Evolutionary conservation across 92 coral and sea anemone species (phyloP).

Genomic region (Virgularia gustaviana): DNA sequence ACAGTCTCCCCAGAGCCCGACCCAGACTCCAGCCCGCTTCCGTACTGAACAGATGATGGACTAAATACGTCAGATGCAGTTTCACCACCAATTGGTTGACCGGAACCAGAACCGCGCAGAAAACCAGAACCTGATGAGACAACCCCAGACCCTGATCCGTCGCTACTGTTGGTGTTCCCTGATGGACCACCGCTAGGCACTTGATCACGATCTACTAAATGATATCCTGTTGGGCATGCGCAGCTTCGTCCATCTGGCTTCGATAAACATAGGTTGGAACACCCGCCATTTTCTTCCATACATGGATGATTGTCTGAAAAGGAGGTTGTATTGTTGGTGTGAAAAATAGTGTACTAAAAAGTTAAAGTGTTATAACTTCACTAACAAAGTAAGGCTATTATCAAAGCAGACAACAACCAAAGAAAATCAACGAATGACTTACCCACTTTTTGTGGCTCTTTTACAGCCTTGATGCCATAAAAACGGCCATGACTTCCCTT

Average conservation of each 20-base stretch:
- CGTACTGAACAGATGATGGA: too few relatives aligned
- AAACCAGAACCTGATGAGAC: too few relatives aligned
- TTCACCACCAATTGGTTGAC: too few relatives aligned
- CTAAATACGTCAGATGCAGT: too few relatives aligned
- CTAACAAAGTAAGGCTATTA: background rate
- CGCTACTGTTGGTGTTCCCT: background rate
- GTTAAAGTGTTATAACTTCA: background rate
- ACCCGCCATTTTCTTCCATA: slow-evolving; percentile 68
- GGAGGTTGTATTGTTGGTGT: background rate
- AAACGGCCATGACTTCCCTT: slow-evolving; percentile 74
- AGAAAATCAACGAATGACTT: background rate
- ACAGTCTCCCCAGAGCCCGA: slow-evolving; percentile 31
- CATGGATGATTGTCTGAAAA: slow-evolving; percentile 61
- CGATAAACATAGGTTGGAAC: slow-evolving; percentile 69
- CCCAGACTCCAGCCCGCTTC: slow-evolving; percentile 30
- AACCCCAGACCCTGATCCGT: background rate
- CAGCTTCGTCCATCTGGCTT: slow-evolving; percentile 69
- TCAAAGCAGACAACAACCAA: background rate
- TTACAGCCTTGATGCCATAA: slow-evolving; percentile 81
- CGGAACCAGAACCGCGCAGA: too few relatives aligned
- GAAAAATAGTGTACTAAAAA: background rate
- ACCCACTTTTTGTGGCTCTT: slow-evolving; percentile 71
- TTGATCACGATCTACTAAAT: slow-evolving; percentile 37
- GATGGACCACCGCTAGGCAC: background rate
- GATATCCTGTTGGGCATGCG: slow-evolving; percentile 70